Conservation (phyloP, 2,113 vertebrate species). For the Brachypteracias leptosomus region DNA sequence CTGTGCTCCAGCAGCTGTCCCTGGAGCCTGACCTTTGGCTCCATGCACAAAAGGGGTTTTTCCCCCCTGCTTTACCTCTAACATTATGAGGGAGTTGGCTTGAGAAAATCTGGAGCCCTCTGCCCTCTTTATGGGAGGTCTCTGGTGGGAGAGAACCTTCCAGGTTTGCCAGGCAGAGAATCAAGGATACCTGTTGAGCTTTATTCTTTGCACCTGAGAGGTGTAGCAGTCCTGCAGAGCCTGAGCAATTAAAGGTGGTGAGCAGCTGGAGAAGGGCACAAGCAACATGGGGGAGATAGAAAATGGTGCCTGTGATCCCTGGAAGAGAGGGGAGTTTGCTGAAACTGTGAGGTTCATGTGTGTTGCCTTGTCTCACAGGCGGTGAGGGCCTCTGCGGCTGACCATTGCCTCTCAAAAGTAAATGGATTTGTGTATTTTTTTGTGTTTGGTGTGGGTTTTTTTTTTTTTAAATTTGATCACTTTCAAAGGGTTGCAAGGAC, state of each 20-base stretch:
- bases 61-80: background rate
- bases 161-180: background rate
- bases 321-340: background rate
- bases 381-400: background rate
- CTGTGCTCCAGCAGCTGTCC: background rate
- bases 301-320: background rate
- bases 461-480: background rate
- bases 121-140: background rate
- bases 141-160: background rate
- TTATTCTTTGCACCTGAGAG: background rate
- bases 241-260: background rate
- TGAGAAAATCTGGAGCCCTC: background rate
- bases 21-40: background rate
- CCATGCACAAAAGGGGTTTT: background rate
- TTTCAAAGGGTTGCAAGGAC: background rate
- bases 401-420: background rate
- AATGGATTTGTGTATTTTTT: background rate
- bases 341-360: background rate
- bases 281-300: background rate
- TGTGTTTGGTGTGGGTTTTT: background rate
- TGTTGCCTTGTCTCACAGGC: background rate
- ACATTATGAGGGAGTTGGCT: background rate
- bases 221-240: background rate
- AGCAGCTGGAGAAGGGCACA: background rate
- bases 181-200: background rate